Percentiles rank a stretch among this genome's conserved stretches.
Evolutionary conservation across 2,797 vertebrate genomes (phyloP).

Genomic region (Babyrousa celebensis): DNA sequence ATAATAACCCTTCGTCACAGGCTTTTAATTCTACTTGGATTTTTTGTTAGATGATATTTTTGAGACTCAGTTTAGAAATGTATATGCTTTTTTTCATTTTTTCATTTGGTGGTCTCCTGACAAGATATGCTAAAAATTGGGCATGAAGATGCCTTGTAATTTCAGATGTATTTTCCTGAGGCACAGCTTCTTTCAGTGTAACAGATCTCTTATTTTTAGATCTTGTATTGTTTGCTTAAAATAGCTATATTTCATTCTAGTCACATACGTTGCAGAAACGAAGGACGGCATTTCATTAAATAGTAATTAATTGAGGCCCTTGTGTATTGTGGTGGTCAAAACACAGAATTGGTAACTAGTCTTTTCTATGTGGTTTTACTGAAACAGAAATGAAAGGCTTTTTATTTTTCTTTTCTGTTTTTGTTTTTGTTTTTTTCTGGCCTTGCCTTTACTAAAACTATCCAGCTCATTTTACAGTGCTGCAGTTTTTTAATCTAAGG

Average conservation of each 20-base stretch:
- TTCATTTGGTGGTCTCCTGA: conserved; percentile 35
- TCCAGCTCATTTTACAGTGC: neutral
- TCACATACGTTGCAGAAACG: conserved; percentile 49
- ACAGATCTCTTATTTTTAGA: conserved; percentile 50
- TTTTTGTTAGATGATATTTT: conserved; percentile 55
- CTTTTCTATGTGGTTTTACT: conserved; percentile 47
- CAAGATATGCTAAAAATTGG: neutral
- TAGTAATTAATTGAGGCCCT: conserved; percentile 51
- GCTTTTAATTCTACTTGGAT: conserved; percentile 61
- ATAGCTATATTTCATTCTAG: conserved; percentile 57
- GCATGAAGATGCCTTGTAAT: neutral
- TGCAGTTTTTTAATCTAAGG: neutral
- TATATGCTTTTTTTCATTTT: neutral
- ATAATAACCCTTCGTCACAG: conserved; percentile 60
- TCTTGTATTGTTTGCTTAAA: conserved; percentile 64
- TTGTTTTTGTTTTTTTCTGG: neutral
- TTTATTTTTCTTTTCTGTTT: too few species aligned
- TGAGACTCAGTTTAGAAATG: conserved; percentile 34
- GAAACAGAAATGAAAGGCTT: neutral
- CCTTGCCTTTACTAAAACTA: conserved; percentile 15
- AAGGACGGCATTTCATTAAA: conserved; percentile 57
- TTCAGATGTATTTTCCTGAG: conserved; percentile 20
- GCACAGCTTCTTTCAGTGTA: conserved; percentile 1
- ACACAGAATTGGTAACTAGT: neutral
- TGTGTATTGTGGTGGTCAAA: conserved; percentile 13